Conservation (phyloP, 2,113 vertebrate genomes). For the Lophius piscatorius region DNA sequence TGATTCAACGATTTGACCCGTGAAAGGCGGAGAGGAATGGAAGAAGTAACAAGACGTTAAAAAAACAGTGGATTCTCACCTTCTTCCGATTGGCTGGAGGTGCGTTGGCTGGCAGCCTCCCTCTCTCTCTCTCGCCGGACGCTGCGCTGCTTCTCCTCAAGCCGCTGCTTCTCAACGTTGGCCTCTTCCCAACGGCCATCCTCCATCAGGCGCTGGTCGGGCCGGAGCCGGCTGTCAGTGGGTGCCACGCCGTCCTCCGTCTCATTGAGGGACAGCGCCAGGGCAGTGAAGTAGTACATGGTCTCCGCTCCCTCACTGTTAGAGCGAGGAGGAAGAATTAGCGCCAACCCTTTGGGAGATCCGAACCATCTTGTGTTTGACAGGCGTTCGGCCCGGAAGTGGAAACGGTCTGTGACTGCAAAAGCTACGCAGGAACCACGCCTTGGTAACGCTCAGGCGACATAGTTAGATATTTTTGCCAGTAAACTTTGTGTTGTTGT, state of each 20-base stretch:
- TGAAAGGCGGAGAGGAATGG: constrained; percentile 12
- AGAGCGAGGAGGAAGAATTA: no score
- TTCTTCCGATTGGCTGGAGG: constrained; percentile 81
- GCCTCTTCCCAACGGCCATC: constrained; percentile 95
- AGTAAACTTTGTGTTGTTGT: no score
- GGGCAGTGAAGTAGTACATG: constrained; percentile 96
- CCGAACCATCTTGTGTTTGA: no score
- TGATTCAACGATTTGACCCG: constrained; percentile 37
- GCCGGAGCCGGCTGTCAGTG: constrained; percentile 90
- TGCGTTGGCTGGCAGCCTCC: constrained; percentile 79
- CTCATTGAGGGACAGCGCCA: constrained; percentile 93
- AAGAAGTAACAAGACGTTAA: background rate
- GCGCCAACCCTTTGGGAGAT: no score
- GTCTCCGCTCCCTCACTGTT: constrained; percentile 92
- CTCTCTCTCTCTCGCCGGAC: constrained; percentile 87
- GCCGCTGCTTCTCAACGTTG: constrained; percentile 91
- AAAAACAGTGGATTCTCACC: constrained; percentile 60
- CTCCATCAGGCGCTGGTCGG: constrained; percentile 95
- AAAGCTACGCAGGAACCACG: no score
- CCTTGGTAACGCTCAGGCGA: no score
- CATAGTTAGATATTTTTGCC: no score
- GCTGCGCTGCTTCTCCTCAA: constrained; percentile 94
- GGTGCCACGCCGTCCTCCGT: constrained; percentile 87
- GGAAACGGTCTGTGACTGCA: no score
- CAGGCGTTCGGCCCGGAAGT: no score